Conservation (phyloP, 2,888 invertebrate genomes). For the Eueremaeus valkanovi region DNA sequence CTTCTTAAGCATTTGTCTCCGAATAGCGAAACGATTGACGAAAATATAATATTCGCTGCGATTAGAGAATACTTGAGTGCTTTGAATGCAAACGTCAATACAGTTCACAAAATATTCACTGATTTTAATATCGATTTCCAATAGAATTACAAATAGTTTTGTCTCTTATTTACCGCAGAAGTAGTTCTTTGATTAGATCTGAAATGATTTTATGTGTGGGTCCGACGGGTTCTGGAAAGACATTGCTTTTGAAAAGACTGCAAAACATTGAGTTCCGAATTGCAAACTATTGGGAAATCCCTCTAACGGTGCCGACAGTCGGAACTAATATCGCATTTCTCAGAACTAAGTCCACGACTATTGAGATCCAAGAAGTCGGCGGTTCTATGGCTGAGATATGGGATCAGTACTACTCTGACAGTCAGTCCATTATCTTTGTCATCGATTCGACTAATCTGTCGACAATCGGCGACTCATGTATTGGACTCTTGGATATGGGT, state of each 20-base stretch:
- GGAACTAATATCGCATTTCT: conserved; percentile 1
- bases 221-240: not conserved
- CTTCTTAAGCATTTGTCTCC: conserved; percentile 53
- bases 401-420: conserved; percentile 1
- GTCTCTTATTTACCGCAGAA: too few relatives aligned
- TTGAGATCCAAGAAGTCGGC: not conserved
- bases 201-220: conserved; percentile 21
- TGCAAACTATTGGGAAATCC: not conserved
- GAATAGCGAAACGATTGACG: conserved; percentile 51
- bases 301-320: not conserved
- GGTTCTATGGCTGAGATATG: conserved; percentile 26
- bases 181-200: too few relatives aligned
- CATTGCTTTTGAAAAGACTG: not conserved
- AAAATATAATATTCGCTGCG: conserved; percentile 52
- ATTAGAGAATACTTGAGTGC: conserved; percentile 57
- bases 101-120: conserved; percentile 61
- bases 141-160: too few relatives aligned
- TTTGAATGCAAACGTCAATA: conserved; percentile 60
- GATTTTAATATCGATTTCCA: not conserved
- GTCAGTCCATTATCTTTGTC: not conserved
- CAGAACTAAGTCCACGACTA: not conserved
- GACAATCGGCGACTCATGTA: not conserved
- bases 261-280: not conserved
- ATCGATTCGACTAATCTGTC: conserved; percentile 21
- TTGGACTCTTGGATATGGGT: not conserved